These are phyloP conservation scores for Echinometra lucunter DNA, from an alignment of 53 echinoderm and acorn worm species.

Conservation along the genomic window DNA sequence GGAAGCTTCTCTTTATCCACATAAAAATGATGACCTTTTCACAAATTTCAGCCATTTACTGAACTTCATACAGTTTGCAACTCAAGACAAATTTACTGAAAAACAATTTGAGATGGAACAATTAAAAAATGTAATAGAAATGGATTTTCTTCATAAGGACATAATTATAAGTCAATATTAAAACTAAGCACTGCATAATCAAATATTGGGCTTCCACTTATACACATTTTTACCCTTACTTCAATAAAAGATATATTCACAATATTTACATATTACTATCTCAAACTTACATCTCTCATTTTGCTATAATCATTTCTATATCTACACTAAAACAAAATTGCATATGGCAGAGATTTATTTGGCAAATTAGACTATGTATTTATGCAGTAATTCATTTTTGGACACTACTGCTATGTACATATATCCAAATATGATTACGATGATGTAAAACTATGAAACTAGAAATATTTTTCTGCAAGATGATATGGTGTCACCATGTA, in stretches of 20 bases:
- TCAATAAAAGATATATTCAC: background rate
- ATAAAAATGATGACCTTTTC: background rate
- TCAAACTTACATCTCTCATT: constrained; percentile 13
- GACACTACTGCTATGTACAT: background rate
- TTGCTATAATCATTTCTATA: background rate
- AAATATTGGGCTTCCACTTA: background rate
- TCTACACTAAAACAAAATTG: constrained; percentile 31
- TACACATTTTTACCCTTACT: background rate
- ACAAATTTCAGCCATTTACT: background rate
- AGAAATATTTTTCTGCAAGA: background rate
- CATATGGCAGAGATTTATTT: constrained; percentile 33
- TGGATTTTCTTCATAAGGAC: background rate
- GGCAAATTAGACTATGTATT: background rate
- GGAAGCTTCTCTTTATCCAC: background rate
- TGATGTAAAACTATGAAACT: background rate
- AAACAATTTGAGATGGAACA: background rate
- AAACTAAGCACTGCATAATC: background rate
- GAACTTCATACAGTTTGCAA: background rate
- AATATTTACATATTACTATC: constrained; percentile 14
- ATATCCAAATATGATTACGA: background rate
- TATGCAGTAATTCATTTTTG: background rate
- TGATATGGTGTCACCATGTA: background rate
- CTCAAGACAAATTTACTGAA: background rate
- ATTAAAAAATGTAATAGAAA: background rate
- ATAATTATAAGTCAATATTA: background rate